Evolutionary conservation across 2,113 vertebrate genomes (phyloP).

Genomic region (Campylomormyrus numenius): DNA sequence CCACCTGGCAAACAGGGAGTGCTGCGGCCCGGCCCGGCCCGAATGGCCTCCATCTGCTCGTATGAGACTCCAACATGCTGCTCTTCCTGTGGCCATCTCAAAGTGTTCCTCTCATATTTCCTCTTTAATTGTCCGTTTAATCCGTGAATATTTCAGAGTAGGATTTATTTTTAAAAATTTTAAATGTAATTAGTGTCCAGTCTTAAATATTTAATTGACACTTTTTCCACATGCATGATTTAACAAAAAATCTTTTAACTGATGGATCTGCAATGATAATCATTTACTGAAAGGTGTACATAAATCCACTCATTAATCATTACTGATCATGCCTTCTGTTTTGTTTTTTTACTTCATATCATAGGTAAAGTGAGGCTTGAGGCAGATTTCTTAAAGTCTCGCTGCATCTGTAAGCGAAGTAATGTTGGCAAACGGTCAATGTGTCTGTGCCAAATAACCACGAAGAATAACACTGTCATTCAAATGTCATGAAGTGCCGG

Average conservation of each 20-base stretch:
- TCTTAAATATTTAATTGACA: constrained; percentile 5
- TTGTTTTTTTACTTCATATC: constrained; percentile 32
- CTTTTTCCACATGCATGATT: constrained; percentile 14
- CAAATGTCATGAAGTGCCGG: constrained; percentile 47
- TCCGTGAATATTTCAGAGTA: constrained; percentile 23
- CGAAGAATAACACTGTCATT: constrained; percentile 18
- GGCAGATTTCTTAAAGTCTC: neutral
- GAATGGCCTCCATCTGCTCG: neutral
- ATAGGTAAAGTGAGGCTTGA: neutral
- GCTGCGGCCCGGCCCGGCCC: neutral
- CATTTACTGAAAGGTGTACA: constrained; percentile 25
- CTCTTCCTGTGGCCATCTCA: constrained; percentile 6
- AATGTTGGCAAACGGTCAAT: constrained; percentile 28
- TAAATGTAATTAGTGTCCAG: neutral
- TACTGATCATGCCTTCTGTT: constrained; percentile 21
- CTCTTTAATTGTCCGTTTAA: constrained; percentile 18
- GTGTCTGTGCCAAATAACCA: constrained; percentile 27
- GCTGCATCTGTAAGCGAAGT: neutral
- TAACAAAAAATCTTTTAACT: constrained; percentile 20
- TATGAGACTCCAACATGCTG: constrained; percentile 15
- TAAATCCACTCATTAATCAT: constrained; percentile 21
- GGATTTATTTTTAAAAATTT: constrained; percentile 16
- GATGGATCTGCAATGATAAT: constrained; percentile 36
- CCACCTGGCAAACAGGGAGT: neutral
- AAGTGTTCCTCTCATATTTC: constrained; percentile 12